Base-by-base conservation (phyloP, 37 sponge, comb jelly and placozoan genomes). In the Oopsacas minuta region DNA sequence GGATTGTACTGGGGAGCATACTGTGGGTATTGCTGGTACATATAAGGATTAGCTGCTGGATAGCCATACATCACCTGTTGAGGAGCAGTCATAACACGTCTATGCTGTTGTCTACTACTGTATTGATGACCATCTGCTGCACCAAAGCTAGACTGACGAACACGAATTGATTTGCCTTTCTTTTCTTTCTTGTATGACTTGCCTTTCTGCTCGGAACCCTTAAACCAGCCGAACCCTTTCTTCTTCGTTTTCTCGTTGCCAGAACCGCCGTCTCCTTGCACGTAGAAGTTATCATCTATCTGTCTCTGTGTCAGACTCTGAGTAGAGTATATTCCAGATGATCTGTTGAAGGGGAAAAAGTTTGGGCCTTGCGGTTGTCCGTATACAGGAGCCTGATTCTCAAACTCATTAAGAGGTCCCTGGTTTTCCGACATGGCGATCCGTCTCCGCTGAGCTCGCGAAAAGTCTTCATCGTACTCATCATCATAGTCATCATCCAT, bases 281-380 rank as follows among this genome's bases (percentile, higher is more conserved):
- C 75, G 75, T 61, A 61, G 75, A 61, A 61, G 30, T 61, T 61
- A 3, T 61, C 75, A 12, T 61, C 75, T 5, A 61, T 61, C 75
- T 61, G 75, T 61, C 75, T 61, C 75, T 61, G 75, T 34, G 75
- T 61, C 75, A 61, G 22, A 34, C 75, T 61, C 75, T 61, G 75
- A 8, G 49, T 42, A 34, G 75, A 61, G 75, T 61, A 61, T 5
- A 61, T 5, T 25, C 75, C 75, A 34, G 17, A 3, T 3, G 28
- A 10, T 3, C 22, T 61, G 75, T 61, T 61, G 75, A 61, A 61
- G 75, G 75, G 75, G 17, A 12, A 61, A 34, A 61, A 61, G 75
- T 61, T 61, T 25, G 22, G 28, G 32, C 75, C 75, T 34, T 61
- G 75, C 75, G 22, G 75, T 34, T 61, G 75, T 3, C 75, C 75